Conservation (phyloP, 2,888 invertebrate species). For the Tetanocera ferruginea region DNA sequence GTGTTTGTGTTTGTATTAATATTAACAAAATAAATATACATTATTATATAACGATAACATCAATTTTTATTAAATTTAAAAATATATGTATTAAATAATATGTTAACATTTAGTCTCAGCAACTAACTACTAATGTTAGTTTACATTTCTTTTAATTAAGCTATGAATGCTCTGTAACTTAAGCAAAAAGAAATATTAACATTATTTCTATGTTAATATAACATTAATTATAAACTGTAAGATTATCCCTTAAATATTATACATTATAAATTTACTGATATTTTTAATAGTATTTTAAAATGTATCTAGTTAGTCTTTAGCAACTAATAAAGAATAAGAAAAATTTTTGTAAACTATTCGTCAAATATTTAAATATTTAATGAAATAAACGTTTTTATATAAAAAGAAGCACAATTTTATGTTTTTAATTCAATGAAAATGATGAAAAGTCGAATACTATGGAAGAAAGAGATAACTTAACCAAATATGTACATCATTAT, state of each 20-base stretch:
- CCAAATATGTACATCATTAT: too few species aligned
- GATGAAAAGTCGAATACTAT: too few species aligned
- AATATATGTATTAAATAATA: too few species aligned
- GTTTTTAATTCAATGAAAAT: background rate
- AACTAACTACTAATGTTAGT: background rate
- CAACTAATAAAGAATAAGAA: background rate
- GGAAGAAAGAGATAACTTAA: too few species aligned
- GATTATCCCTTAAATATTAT: background rate
- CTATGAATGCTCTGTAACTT: background rate
- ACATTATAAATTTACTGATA: background rate
- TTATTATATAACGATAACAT: too few species aligned
- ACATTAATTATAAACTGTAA: background rate
- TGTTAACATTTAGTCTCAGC: background rate
- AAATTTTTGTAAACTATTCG: conserved; percentile 27
- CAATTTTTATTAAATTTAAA: too few species aligned
- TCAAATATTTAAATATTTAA: conserved; percentile 1
- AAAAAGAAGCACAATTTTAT: conserved; percentile 5
- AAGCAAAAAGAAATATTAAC: background rate
- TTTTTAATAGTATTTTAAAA: conserved; percentile 22
- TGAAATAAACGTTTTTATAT: conserved; percentile 42
- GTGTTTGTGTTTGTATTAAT: background rate
- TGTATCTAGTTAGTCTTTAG: conserved; percentile 20
- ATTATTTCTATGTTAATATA: background rate
- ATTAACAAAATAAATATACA: too few species aligned
- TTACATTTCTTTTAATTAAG: background rate